phyloP scores from a whole-genome alignment of 2,888 invertebrate species.

The Cylindroiulus punctatus region DNA sequence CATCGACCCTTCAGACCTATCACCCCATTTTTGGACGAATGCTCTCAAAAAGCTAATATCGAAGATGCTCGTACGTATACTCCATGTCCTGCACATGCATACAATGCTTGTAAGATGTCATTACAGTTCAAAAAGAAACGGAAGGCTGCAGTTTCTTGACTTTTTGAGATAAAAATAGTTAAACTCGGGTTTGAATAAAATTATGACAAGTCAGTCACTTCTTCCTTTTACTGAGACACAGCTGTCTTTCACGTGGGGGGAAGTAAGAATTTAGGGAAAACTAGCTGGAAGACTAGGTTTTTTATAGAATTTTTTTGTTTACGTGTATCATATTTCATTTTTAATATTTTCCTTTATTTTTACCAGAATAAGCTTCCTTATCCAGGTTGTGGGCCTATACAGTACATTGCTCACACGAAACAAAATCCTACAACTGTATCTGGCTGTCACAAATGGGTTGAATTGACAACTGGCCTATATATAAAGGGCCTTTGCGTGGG shows the following conservation, averaged over 20 bases:
- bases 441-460: conserved; percentile 11
- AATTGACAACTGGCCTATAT: not conserved
- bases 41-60: too few species aligned
- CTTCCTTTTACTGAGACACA: not conserved
- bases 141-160: too few species aligned
- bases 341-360: not conserved
- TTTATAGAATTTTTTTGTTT: not conserved
- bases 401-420: not conserved
- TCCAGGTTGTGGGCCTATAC: too few species aligned
- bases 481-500: not conserved
- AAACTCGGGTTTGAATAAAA: not conserved
- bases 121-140: not conserved
- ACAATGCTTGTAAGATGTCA: too few species aligned
- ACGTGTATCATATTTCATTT: not conserved
- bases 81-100: too few species aligned
- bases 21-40: not conserved
- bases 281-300: not conserved
- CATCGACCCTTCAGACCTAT: not conserved
- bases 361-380: not conserved
- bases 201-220: not conserved
- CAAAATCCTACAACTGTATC: not conserved
- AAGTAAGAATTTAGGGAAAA: conserved; percentile 6
- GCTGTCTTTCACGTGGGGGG: not conserved
- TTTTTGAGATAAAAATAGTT: conserved; percentile 25
- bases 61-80: too few species aligned